Base-by-base conservation (phyloP, 1,140 invertebrate species). In the Daktulosphaira vitifoliae region DNA sequence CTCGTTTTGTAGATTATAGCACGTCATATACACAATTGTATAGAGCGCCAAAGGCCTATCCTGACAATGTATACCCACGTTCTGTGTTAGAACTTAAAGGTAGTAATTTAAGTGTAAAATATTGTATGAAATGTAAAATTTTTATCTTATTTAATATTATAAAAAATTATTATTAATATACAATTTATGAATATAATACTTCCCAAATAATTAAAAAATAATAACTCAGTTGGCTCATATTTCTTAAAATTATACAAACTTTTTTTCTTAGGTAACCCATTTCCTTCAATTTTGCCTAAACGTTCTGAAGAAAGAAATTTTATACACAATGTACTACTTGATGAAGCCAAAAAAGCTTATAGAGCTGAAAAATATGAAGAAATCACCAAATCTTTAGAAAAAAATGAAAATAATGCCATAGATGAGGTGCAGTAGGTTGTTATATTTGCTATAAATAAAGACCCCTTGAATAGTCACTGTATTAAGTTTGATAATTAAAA, bases 1-100 rank as follows among this genome's bases (percentile, higher is more conserved):
- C 91, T 11, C 77, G 90, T 54, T 96, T 82, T 77, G 77, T 88
- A 72, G 81, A 87, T 70, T 85, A 80, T 69, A 80, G 78, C 37
- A 73, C 78, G 7, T 81, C 84, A 1, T 92, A 81, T 71, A 95
- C 91, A 23, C 81, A 80, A 71, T 76, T 92, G 69, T 81, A 83
- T 62, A 83, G 79, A 71, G 83, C 85, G 23, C 88, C 89, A 2
- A 76, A 78, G 42, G 82, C 83, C 73, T 82, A 82, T 42, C 46
- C 69, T 22, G 44, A 68, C 8, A 33, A 42, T 22, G 71, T 74
- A 65, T 77, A 77, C 23, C 75, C 78, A 59, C 78, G 76, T 71
- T 82, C 82, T 39, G 79, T 94, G 53, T 74, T 95, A 53, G 91
- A 95, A 79, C 76, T 94, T 5, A 67, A 59, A 70, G 71, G 71